Evolutionary conservation across 1,140 invertebrate species (phyloP), one percentile per base, ranked within the genome.

Genomic region (Meloidogyne chitwoodi): DNA sequence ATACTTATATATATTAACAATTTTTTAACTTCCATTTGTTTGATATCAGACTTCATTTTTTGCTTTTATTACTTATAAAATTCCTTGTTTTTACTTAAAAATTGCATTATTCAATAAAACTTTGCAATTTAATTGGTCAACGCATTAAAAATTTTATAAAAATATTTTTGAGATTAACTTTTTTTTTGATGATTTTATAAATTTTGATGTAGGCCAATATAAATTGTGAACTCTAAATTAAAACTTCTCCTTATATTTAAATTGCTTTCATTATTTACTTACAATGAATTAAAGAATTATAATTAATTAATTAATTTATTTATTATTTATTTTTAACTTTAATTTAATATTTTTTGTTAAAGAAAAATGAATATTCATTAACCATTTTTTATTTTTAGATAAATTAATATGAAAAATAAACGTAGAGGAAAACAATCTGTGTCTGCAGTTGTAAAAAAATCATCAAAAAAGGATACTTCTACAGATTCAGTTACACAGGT

Each of bases 341-440:
- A 64, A n/a, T n/a, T n/a, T n/a, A 6, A 64, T 24, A 31, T 38
- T 38, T 8, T 38, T 38, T 38, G 0, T 38, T 31, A 2, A 2
- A 31, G 6, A 31, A 31, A 6, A 31, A 31, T 31, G n/a, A n/a
- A 31, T 31, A 3, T 31, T 31, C 6, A 31, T 31, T 31, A 31
- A 31, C 29, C 2, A 31, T 31, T 31, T 31, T 38, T 6, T 38
- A 38, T 6, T 38, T 38, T 38, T 38, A 38, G 34, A 3, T 31
- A 31, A 31, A 31, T 31, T 3, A 3, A 4, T 56, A 56, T 56
- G 48, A 56, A n/a, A 56, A 56, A 56, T 8, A 56, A 56, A 22
- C 48, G 48, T 56, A 56, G n/a, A n/a, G n/a, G 48, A 2, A 19
- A 19, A 56, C n/a, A 19, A n/a, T n/a, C 48, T n/a, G 89, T 88